Evolutionary conservation across 1,140 invertebrate genomes (phyloP).

Genomic region (Bombus affinis): DNA sequence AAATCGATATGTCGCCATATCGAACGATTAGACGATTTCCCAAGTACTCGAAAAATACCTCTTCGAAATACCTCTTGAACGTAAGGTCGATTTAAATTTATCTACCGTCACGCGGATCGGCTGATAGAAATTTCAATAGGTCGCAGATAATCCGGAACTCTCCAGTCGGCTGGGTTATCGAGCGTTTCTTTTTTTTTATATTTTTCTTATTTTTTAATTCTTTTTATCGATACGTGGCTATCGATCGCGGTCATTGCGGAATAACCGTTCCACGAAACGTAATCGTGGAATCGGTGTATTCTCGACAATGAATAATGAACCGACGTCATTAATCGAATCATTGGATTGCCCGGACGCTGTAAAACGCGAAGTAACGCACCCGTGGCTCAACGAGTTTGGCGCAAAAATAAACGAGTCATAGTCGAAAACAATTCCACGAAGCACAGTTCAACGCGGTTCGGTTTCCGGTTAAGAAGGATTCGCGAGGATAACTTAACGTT

Average conservation of each 20-base stretch:
- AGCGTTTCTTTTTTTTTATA: too few relatives aligned
- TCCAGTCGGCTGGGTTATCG: not conserved
- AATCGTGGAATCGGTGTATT: not conserved
- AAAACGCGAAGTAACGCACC: not conserved
- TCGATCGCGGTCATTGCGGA: conserved; percentile 14
- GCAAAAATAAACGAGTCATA: not conserved
- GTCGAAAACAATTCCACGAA: conserved; percentile 12
- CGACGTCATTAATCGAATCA: not conserved
- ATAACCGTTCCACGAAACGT: conserved; percentile 19
- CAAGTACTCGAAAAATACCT: not conserved
- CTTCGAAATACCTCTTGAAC: too few relatives aligned
- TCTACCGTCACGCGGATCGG: not conserved
- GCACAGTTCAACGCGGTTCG: not conserved
- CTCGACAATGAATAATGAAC: not conserved
- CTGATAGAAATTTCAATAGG: not conserved
- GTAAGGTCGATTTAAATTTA: not conserved
- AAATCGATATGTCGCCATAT: not conserved
- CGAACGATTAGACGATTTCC: too few relatives aligned
- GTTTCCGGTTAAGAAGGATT: not conserved
- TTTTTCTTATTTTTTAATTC: too few relatives aligned
- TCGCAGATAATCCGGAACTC: not conserved
- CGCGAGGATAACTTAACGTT: not conserved
- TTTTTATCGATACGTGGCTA: not conserved
- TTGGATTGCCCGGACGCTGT: not conserved
- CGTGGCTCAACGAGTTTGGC: not conserved